Evolutionary conservation across 1,140 invertebrate species (phyloP), one percentile per base, ranked within the genome.

Genomic region (Micrasema minimum): DNA sequence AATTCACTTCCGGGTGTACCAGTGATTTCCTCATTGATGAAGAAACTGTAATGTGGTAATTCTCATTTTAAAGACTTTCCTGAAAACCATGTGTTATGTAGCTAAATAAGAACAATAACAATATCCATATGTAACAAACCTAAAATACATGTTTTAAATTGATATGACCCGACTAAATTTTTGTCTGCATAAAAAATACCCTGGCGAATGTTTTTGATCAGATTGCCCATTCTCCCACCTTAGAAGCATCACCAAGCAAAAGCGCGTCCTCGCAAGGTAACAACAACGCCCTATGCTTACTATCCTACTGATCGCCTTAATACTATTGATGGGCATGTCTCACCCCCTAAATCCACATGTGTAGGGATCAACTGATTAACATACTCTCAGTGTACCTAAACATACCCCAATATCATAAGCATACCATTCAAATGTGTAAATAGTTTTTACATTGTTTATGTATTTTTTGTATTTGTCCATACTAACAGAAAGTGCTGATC

Each of bases 231-330:
- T 71, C 69, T 62, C 51, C 37, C 69, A 50, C 64, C 37, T 69
- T 59, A n/a, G n/a, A n/a, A 75, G 65, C 66, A 62, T 75, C 72
- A 75, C 31, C 70, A 70, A 66, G 38, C 69, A 75, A 75, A 75
- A 75, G 74, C 70, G 74, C 74, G 74, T 67, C 45, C 55, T 75
- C 62, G 50, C 74, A 75, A n/a, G 74, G 74, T 75, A 75, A 75
- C 23, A 51, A 59, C 18, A 57, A 59, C 46, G 16, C 50, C 57
- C 41, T 46, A 23, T 41, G 67, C 43, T 50, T 62, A 43, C 26
- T 64, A 53, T 64, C 45, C 37, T 10, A 38, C 26, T 53, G 67
- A 35, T 18, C 43, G 16, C 12, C 43, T 64, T 18, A 16, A 31
- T 16, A n/a, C n/a, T n/a, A n/a, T 14, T 45, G 38, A 18, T 64